Conservation (phyloP, 2,113 vertebrate genomes). For the Notothenia rossii region DNA sequence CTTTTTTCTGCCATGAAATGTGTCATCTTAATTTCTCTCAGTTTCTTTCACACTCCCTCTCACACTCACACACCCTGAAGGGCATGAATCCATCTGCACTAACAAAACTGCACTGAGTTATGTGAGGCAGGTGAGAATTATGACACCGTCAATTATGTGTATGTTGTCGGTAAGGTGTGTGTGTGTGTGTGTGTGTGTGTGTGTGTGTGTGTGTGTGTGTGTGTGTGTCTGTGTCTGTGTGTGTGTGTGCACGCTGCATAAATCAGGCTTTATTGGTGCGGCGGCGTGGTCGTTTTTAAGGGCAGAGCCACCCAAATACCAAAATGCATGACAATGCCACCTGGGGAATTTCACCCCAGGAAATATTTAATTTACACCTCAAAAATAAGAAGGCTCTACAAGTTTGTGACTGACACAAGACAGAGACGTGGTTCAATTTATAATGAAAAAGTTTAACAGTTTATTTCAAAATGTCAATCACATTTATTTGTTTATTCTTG, state of each 20-base stretch:
- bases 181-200: no score
- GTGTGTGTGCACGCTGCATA: not conserved
- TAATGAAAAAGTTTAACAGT: no score
- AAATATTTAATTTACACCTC: no score
- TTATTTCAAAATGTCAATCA: no score
- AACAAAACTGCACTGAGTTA: slow-evolving; percentile 35
- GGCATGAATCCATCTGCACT: slow-evolving; percentile 21
- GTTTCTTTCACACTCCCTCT: slow-evolving; percentile 24
- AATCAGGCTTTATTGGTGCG: slow-evolving; percentile 32
- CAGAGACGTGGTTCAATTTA: no score
- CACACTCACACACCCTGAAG: slow-evolving; percentile 28
- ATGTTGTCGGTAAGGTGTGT: not conserved
- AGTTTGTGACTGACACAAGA: no score
- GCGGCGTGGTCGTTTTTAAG: no score
- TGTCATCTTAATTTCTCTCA: slow-evolving; percentile 42
- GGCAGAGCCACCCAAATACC: no score
- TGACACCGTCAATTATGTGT: slow-evolving; percentile 40
- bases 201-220: not conserved
- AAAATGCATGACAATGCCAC: no score
- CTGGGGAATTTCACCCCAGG: no score
- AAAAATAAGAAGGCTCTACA: no score
- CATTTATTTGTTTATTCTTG: no score
- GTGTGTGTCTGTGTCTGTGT: not conserved
- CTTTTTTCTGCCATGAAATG: slow-evolving; percentile 31
- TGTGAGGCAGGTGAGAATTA: slow-evolving; percentile 45